phyloP scores from a whole-genome alignment of 1,140 invertebrate genomes.

The Teleogryllus occipitalis region DNA sequence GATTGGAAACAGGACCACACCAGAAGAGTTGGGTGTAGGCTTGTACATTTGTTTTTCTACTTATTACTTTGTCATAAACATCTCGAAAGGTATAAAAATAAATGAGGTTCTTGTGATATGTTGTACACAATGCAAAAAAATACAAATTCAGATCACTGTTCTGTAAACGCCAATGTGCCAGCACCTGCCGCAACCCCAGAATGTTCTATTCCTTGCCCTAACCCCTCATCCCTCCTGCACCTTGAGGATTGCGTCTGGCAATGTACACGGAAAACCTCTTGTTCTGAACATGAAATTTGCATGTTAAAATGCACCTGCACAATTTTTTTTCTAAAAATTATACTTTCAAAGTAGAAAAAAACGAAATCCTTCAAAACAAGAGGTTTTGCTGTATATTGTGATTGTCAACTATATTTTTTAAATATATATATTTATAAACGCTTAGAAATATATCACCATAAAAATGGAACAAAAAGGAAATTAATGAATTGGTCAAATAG shows the following conservation, averaged over 20 bases:
- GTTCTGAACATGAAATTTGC: constrained; percentile 8
- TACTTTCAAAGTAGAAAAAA: constrained; percentile 3
- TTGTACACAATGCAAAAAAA: constrained; percentile 14
- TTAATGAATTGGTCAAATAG: constrained; percentile 15
- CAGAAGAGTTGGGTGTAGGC: not conserved
- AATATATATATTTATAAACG: constrained; percentile 21
- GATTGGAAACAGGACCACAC: not conserved
- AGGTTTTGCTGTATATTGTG: constrained; percentile 20
- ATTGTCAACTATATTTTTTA: constrained; percentile 23
- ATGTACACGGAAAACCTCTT: constrained; percentile 13
- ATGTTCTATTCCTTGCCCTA: not conserved
- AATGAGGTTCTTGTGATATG: constrained; percentile 22
- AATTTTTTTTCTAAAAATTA: not conserved
- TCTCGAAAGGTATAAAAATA: constrained; percentile 20
- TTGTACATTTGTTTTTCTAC: constrained; percentile 13
- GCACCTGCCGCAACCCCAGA: not conserved
- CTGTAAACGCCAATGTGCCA: not conserved
- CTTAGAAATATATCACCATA: constrained; percentile 23
- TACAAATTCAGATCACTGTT: constrained; percentile 9
- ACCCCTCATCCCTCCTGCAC: not conserved
- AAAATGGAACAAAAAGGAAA: constrained; percentile 21
- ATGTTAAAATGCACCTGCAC: constrained; percentile 9
- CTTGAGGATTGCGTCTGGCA: constrained; percentile 7
- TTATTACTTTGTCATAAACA: constrained; percentile 8
- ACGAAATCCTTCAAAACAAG: constrained; percentile 1